Conservation (phyloP, 35 echinoderm and acorn worm genomes). For the Chiridota heheva region DNA sequence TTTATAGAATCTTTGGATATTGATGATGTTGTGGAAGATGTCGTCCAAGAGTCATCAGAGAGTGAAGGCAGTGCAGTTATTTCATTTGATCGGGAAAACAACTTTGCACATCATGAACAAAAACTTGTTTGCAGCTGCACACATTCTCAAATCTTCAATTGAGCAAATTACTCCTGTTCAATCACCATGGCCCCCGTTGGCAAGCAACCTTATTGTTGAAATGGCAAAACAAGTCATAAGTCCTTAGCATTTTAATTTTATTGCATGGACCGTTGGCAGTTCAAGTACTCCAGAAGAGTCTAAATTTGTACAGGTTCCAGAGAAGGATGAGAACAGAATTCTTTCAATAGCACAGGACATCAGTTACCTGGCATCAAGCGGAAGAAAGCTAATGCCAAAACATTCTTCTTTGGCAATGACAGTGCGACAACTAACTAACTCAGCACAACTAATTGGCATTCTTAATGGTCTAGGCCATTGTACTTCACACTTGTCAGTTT, state of each 20-base stretch:
- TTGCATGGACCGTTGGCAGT: constrained; percentile 51
- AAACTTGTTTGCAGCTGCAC: too few relatives aligned
- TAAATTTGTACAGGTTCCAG: constrained; percentile 19
- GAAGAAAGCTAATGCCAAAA: constrained; percentile 56
- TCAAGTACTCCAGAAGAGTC: constrained; percentile 3
- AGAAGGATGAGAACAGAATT: not conserved
- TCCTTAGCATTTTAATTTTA: constrained; percentile 36
- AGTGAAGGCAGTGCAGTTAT: too few relatives aligned
- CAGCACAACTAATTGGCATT: constrained; percentile 53
- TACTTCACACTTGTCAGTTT: constrained; percentile 17
- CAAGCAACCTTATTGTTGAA: constrained; percentile 40
- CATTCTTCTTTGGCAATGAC: constrained; percentile 64
- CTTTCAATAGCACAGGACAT: constrained; percentile 53
- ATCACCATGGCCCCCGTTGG: constrained; percentile 49
- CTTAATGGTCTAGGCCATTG: constrained; percentile 71
- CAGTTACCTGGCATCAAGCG: constrained; percentile 18
- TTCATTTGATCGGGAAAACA: too few relatives aligned
- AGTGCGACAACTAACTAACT: constrained; percentile 64
- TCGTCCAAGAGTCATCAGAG: too few relatives aligned
- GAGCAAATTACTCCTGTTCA: too few relatives aligned
- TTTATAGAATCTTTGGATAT: too few relatives aligned
- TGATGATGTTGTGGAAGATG: too few relatives aligned
- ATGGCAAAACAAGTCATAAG: constrained; percentile 21
- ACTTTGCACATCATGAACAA: too few relatives aligned
- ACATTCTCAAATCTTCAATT: too few relatives aligned